Conservation (phyloP, 2,888 invertebrate species). For the Conistra vaccinii region DNA sequence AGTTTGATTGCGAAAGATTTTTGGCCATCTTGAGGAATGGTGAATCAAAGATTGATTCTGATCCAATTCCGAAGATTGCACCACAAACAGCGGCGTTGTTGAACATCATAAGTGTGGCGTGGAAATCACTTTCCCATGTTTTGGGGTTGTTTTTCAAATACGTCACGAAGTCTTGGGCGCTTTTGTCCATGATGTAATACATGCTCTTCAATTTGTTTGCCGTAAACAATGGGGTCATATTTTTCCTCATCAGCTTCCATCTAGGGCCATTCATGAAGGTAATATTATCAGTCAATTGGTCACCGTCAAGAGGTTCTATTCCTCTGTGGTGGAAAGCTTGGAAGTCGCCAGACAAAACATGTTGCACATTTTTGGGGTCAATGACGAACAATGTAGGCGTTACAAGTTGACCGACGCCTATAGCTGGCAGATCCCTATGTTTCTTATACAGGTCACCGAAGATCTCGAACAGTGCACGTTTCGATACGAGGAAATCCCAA, state of each 20-base stretch:
- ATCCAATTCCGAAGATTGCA: conserved; percentile 81
- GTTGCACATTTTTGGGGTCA: conserved; percentile 71
- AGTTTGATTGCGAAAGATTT: conserved; percentile 57
- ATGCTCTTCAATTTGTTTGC: conserved; percentile 79
- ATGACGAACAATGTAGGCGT: conserved; percentile 68
- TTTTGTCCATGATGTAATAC: conserved; percentile 79
- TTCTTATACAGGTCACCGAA: conserved; percentile 70
- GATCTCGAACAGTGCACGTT: conserved; percentile 39
- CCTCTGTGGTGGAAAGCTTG: conserved; percentile 74
- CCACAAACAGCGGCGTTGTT: conserved; percentile 76
- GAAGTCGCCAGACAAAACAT: conserved; percentile 72
- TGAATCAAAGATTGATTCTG: conserved; percentile 76
- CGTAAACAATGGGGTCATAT: conserved; percentile 80
- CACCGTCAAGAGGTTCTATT: conserved; percentile 64
- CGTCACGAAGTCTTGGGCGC: conserved; percentile 74
- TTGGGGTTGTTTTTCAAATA: conserved; percentile 70
- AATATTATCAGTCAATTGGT: conserved; percentile 73
- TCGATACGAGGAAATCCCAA: conserved; percentile 62
- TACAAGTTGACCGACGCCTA: conserved; percentile 66
- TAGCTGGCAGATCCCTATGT: conserved; percentile 72
- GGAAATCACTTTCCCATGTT: conserved; percentile 55
- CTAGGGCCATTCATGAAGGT: conserved; percentile 73
- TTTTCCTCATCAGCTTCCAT: conserved; percentile 81
- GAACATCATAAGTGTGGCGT: conserved; percentile 66
- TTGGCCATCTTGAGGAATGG: conserved; percentile 73